Base-by-base conservation (phyloP, 2,797 vertebrate species). In the Tamandua tetradactyla region DNA sequence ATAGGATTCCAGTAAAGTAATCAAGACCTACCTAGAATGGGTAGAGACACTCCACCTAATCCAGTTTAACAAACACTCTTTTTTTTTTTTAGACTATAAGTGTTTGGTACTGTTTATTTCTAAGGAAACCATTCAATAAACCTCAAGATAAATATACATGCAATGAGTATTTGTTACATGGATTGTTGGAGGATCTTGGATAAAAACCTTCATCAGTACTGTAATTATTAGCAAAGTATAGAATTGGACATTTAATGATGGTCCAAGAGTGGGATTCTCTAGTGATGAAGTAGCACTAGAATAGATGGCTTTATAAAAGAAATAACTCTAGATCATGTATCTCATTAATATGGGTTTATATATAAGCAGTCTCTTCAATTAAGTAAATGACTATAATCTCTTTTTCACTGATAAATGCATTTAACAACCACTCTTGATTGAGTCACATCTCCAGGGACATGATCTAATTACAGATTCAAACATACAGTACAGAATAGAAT, bases 261-360 rank as follows among this genome's bases (percentile, higher is more conserved):
- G 57, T 47, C 32, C 47, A 87, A 4, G 44, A 64, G 52, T 64
- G 75, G 18, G 57, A 66, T 55, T 64, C 44, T 83, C 72, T 84
- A 75, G 71, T 81, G 66, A 86, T 59, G 35, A 76, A 71, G n/a
- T 17, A 72, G 47, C 35, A 64, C 78, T 57, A 68, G 18, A 88
- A 74, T 15, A 81, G 84, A 74, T 66, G 47, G 18, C 59, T 37
- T 68, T 87, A 66, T 81, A 93, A 93, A 83, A 89, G 17, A 59
- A 66, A 44, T 66, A 69, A 22, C 52, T 87, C 35, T 88, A 92
- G 18, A n/a, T 57, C 82, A 55, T 23, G 20, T 44, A 20, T 44
- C 14, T 94, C 71, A 87, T 92, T 92, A 78, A 94, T 55, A 92
- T 37, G 55, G 69, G n/a, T 92, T 87, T 94, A 35, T 83, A 66